Evolutionary conservation across 2,797 vertebrate species (phyloP).

Genomic region (Alectoris magna): DNA sequence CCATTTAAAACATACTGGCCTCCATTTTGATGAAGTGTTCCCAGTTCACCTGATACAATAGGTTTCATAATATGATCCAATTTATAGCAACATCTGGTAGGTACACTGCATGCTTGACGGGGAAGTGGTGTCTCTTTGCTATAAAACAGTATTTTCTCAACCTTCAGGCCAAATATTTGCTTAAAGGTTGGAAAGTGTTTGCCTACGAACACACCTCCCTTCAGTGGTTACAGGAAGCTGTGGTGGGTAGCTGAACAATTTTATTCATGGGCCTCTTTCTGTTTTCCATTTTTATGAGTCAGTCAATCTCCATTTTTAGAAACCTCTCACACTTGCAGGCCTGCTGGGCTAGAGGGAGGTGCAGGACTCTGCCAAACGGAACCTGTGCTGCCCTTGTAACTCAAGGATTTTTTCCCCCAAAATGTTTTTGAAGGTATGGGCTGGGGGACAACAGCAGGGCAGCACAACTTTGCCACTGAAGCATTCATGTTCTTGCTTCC

Average conservation of each 20-base stretch:
- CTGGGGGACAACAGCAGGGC: accelerated
- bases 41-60: neutral
- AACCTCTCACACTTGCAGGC: neutral
- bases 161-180: slow-evolving; percentile 45
- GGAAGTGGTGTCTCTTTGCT: neutral
- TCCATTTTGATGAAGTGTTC: neutral
- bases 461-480: neutral
- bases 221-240: neutral
- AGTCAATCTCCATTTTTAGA: slow-evolving; percentile 35
- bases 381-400: neutral
- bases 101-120: neutral
- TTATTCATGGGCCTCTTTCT: slow-evolving; percentile 29
- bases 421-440: neutral
- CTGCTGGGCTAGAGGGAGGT: neutral
- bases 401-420: neutral
- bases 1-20: neutral
- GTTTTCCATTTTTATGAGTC: slow-evolving; percentile 53
- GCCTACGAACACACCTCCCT: neutral
- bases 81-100: neutral
- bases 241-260: neutral
- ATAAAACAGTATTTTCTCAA: slow-evolving; percentile 15
- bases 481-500: accelerated
- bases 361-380: neutral
- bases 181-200: slow-evolving; percentile 37
- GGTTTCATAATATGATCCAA: neutral